Evolutionary conservation across 1,140 invertebrate genomes (phyloP), one percentile per base, ranked within the genome.

Genomic region (Brachionus koreanus): DNA sequence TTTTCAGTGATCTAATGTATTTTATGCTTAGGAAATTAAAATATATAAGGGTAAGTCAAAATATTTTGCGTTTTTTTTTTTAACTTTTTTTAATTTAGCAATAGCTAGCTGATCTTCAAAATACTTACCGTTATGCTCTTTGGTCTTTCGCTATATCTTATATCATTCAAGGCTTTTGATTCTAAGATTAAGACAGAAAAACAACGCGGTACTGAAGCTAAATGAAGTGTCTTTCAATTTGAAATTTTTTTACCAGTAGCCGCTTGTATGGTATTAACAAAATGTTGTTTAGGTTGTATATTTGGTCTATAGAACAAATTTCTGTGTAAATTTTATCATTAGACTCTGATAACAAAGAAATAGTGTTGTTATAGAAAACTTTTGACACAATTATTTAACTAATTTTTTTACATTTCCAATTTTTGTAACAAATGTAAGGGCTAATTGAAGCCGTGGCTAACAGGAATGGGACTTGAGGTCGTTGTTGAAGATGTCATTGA

Each of bases 381-480:
- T 74, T 74, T 25, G 19, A 46, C 6, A 19, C 19, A 25, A 74
- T 10, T 10, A 19, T 74, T 74, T 3, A 74, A 12, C 25, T 46
- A 23, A 33, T 43, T 74, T 74, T 74, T 74, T 19, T 74, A 74
- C 39, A 46, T 23, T 46, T 74, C 69, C 9, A 74, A 46, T 74
- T 74, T 74, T 46, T 46, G 23, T 23, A 74, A 46, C 12, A 74
- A 49, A 46, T 74, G 25, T 12, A 12, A 13, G 3, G 69, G 69
- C 42, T 74, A 42, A 16, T 39, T 13, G 19, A 74, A 74, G 25
- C 46, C 33, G 23, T 74, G 69, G 10, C 29, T 35, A 19, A 10
- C 23, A 23, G 19, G 19, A 0, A 74, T 1, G 25, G 69, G 42
- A 74, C 19, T 46, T 35, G 69, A 19, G 9, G 33, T 12, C 19